Conservation (phyloP, 2,888 invertebrate species). For the Rosalia funebris region DNA sequence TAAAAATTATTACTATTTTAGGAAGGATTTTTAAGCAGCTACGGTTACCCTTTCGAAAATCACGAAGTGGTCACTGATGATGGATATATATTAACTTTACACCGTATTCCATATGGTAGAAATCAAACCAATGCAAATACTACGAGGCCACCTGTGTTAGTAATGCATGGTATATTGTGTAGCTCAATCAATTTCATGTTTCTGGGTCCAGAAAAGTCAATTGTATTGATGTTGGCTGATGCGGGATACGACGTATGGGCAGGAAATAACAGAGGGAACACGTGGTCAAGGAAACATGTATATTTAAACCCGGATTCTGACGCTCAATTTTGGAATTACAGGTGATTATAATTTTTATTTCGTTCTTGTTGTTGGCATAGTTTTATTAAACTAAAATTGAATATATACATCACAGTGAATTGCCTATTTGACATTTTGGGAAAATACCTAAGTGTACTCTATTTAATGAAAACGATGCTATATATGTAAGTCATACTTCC, state of each 20-base stretch:
- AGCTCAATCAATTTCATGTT: conserved; percentile 10
- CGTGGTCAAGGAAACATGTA: conserved; percentile 66
- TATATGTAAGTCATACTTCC: too few species aligned
- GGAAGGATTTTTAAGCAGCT: conserved; percentile 53
- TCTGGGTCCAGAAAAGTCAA: conserved; percentile 4
- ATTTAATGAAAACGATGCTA: too few species aligned
- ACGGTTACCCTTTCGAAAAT: conserved; percentile 48
- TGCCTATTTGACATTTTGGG: too few species aligned
- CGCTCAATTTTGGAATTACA: conserved; percentile 42
- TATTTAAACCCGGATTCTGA: conserved; percentile 57
- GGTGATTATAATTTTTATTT: too few species aligned
- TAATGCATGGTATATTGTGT: conserved; percentile 14
- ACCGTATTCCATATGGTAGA: conserved; percentile 19
- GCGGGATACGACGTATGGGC: conserved; percentile 67
- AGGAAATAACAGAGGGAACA: conserved; percentile 70
- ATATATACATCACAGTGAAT: too few species aligned
- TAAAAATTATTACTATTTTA: conserved; percentile 21
- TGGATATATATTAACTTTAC: conserved; percentile 10
- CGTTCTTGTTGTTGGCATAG: too few species aligned
- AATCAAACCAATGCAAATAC: neutral
- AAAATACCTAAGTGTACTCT: too few species aligned
- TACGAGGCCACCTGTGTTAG: conserved; percentile 50
- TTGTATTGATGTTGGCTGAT: conserved; percentile 41
- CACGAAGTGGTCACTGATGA: conserved; percentile 10
- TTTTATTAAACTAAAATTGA: too few species aligned